These are phyloP conservation scores for Meloe dianella DNA, from an alignment of 2,888 invertebrate species.

Conservation along the genomic window DNA sequence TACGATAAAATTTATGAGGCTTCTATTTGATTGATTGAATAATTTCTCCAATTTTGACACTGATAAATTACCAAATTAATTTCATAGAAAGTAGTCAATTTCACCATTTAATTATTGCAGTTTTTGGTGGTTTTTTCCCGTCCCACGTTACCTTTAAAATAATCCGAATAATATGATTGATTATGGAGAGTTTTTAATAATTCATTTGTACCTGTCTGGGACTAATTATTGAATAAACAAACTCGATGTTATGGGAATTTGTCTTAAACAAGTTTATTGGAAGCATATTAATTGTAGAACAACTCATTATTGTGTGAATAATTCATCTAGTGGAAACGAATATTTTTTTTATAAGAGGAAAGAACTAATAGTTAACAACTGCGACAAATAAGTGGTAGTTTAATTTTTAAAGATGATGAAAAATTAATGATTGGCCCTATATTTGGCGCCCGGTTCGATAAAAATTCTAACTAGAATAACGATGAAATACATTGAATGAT, in stretches of 20 bases:
- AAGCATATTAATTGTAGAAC: background rate
- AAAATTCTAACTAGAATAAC: background rate
- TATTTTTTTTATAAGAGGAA: background rate
- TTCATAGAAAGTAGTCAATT: background rate
- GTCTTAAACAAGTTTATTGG: background rate
- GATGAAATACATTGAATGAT: background rate
- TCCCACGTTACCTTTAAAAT: too few species aligned
- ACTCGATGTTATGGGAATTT: background rate
- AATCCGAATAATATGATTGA: background rate
- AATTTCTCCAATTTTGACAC: background rate
- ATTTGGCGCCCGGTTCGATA: background rate
- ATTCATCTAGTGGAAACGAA: background rate
- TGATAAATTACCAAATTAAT: background rate
- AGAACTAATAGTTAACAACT: background rate
- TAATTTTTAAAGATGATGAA: background rate
- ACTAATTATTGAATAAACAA: background rate
- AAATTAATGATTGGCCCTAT: background rate
- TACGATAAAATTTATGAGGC: too few species aligned
- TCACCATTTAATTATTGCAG: background rate
- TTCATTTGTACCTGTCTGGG: background rate
- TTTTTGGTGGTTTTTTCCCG: too few species aligned
- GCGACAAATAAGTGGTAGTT: background rate
- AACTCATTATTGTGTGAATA: background rate
- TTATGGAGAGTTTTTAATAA: background rate
- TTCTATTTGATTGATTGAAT: too few species aligned